Base-by-base conservation (phyloP, 2,113 vertebrate genomes). In the Artemisiospiza belli region DNA sequence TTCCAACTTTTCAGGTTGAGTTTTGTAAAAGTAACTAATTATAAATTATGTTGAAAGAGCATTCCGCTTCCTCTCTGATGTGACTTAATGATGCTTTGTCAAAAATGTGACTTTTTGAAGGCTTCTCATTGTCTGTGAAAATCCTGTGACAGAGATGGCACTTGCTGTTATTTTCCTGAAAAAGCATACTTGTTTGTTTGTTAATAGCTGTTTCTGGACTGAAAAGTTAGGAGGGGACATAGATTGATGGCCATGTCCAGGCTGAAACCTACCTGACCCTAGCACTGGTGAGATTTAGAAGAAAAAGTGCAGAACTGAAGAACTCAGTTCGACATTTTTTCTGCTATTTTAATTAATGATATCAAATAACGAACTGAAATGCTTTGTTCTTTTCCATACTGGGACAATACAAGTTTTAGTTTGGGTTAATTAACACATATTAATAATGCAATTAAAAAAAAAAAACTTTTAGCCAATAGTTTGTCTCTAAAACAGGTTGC, bases 371-470 rank as follows among this genome's bases (percentile, higher is more conserved):
- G 22, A 24, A 28, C 31, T 39, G 59, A 80, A 92, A 62, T 6
- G 5, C 49, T 33, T 63, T 78, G 6, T 19, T 61, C 14, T 84
- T 77, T 76, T 80, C 55, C 14, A 15, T 41, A 37, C 13, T 21
- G 15, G 18, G 15, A n/a, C 76, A 58, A 64, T 17, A 21, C 6
- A 84, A n/a, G 9, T 77, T 80, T 86, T 73, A 52, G 64, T 69
- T 31, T n/a, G 7, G n/a, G 11, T 10, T 66, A 37, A 22, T 59
- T 66, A 52, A 55, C 0, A 1, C 35, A 9, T 15, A 6, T 44
- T 16, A 84, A 67, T 82, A 76, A 74, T 23, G 5, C 3, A 46
- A 22, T 33, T 8, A 5, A 31, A 41, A 70, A 41, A 41, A 15
- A 9, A n/a, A 17, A 17, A 1, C 6, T 5, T 12, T 46, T 30